Base-by-base conservation (phyloP, 2,797 vertebrate genomes). In the Natrix natrix region DNA sequence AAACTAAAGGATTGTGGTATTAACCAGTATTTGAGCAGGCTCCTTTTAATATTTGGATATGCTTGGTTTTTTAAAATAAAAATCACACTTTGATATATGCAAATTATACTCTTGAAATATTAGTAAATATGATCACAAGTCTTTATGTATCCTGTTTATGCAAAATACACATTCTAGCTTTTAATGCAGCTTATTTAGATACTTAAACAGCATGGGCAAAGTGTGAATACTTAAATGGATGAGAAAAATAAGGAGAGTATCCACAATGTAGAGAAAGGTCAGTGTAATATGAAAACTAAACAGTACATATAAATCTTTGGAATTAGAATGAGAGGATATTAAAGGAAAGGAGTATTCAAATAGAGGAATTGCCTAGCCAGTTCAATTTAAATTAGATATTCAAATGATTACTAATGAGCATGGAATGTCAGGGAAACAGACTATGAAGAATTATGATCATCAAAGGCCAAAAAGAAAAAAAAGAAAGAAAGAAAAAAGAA, bases 361-460 rank as follows among this genome's bases (percentile, higher is more conserved):
- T 74, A 16, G 55, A 69, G 28, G 52, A 59, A 88, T 37, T 83
- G 90, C 48, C 37, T 61, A 93, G 88, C 43, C 8, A 16, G 56
- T 90, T 66, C 59, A 52, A 66, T 87, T 86, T 86, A 90, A 92
- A 90, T 60, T 86, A 89, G 56, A 78, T 78, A 88, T 88, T 88
- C 78, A 91, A 93, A 91, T 91, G 90, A 91, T 93, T 89, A 83
- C 90, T 83, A 87, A 91, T 93, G 57, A 93, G 86, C 56, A 89
- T 8, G 28, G 86, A 87, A 88, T 93, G 86, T 83, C 66, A 83
- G 86, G 26, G 57, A 89, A 91, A 89, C 86, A 55, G 90, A 48
- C 56, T 83, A 83, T 88, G 90, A 91, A 93, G 10, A 63, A 88
- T 54, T 78, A 87, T 61, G 22, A 88, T 61, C 16, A 83, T 91